Percentiles rank a stretch among this genome's conserved stretches.
These are phyloP conservation scores for Acleris laterana DNA, from an alignment of 2,888 invertebrate species.

Conservation along the genomic window DNA sequence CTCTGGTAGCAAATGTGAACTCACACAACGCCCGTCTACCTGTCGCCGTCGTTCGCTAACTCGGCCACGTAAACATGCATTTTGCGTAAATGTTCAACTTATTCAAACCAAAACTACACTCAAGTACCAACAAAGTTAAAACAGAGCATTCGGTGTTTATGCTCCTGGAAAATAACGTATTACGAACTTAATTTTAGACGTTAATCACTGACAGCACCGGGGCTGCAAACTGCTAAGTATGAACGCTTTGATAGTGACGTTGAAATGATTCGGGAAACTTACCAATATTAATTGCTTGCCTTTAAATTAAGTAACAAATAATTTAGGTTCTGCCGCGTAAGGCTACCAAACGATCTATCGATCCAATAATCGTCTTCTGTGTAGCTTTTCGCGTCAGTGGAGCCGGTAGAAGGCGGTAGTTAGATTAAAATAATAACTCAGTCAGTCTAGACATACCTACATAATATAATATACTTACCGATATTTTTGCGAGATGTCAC, in stretches of 20 bases:
- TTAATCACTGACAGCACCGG: neutral
- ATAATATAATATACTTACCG: no score
- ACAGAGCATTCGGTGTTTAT: conserved; percentile 4
- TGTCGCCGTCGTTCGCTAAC: conserved; percentile 53
- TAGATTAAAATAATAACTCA: no score
- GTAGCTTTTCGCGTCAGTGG: neutral
- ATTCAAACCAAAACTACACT: conserved; percentile 13
- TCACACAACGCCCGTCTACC: conserved; percentile 48
- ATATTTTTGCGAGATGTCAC: no score
- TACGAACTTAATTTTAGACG: conserved; percentile 3
- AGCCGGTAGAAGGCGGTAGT: no score
- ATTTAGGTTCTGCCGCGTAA: no score
- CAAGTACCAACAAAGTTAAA: conserved; percentile 2
- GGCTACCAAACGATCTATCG: neutral
- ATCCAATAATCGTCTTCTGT: neutral
- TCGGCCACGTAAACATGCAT: conserved; percentile 62
- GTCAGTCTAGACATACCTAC: no score
- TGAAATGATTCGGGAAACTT: neutral
- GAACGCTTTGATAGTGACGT: neutral
- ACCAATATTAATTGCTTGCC: conserved; percentile 1
- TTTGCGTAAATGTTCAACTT: conserved; percentile 45
- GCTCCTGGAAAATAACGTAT: conserved; percentile 3
- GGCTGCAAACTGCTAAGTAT: neutral
- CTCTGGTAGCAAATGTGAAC: conserved; percentile 39
- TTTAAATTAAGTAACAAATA: neutral